Evolutionary conservation across 2,888 invertebrate genomes (phyloP).

Genomic region (Cheilosia grossa): DNA sequence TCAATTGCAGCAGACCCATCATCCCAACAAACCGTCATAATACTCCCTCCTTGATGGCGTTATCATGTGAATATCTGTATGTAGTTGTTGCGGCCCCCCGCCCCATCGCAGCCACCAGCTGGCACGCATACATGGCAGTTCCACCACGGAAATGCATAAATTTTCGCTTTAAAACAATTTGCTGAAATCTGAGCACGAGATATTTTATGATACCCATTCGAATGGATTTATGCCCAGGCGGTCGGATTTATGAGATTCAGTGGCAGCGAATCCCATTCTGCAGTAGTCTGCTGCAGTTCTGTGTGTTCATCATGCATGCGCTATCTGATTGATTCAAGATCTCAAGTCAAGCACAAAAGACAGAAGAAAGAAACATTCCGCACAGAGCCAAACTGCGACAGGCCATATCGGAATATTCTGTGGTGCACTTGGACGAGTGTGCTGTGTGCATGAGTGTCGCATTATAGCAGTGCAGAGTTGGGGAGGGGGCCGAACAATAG

Average conservation of each 20-base stretch:
- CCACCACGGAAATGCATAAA: constrained; percentile 69
- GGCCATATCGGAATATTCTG: constrained; percentile 50
- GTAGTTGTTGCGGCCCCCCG: constrained; percentile 9
- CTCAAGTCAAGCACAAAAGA: constrained; percentile 68
- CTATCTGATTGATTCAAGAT: constrained; percentile 74
- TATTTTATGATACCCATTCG: constrained; percentile 73
- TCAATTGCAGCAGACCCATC: constrained; percentile 43
- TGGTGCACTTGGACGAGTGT: not conserved
- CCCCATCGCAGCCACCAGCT: not conserved
- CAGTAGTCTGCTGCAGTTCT: constrained; percentile 28
- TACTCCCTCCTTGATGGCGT: constrained; percentile 47
- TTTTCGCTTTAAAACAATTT: constrained; percentile 71
- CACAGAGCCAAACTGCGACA: constrained; percentile 24
- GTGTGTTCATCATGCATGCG: constrained; percentile 62
- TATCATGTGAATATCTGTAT: constrained; percentile 26
- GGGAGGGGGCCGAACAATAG: constrained; percentile 14
- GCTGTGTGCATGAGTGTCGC: constrained; percentile 13
- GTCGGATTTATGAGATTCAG: constrained; percentile 68
- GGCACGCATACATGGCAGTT: constrained; percentile 38
- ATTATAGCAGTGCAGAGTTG: not conserved
- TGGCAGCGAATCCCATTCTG: constrained; percentile 57
- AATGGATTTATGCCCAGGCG: constrained; percentile 64
- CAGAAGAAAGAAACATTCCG: constrained; percentile 49
- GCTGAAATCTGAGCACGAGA: constrained; percentile 73
- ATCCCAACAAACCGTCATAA: constrained; percentile 45